These are phyloP conservation scores for Clarias macrocephalus DNA, from an alignment of 2,113 vertebrate species.

Conservation along the genomic window DNA sequence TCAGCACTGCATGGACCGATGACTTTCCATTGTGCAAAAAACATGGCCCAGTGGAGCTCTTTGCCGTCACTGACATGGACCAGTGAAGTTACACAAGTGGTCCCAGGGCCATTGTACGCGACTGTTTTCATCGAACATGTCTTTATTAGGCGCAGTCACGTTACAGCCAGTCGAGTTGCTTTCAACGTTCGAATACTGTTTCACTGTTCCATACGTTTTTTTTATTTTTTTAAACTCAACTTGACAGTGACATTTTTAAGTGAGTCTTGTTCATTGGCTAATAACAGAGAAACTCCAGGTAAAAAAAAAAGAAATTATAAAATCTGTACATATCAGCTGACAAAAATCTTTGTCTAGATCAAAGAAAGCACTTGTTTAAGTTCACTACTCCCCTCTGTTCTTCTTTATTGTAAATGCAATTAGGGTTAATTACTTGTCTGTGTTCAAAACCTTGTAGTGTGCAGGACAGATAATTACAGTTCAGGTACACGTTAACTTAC, in stretches of 20 bases:
- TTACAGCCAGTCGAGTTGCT: background rate
- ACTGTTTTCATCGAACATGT: conserved; percentile 49
- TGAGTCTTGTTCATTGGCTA: conserved; percentile 15
- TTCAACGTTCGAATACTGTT: background rate
- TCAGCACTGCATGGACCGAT: conserved; percentile 47
- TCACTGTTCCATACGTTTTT: background rate
- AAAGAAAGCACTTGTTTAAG: conserved; percentile 56
- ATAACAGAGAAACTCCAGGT: conserved; percentile 3
- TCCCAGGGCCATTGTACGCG: conserved; percentile 25
- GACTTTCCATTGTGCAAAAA: conserved; percentile 49
- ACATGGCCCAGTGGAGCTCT: conserved; percentile 51
- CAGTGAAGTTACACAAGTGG: conserved; percentile 53
- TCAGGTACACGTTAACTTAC: conserved; percentile 80
- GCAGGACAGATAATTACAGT: conserved; percentile 74
- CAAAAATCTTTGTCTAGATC: conserved; percentile 52
- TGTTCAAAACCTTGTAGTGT: conserved; percentile 70
- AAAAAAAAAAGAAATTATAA: conserved; percentile 8
- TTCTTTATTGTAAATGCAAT: conserved; percentile 62
- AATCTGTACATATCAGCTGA: conserved; percentile 41
- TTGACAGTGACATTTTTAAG: conserved; percentile 2
- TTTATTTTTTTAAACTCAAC: conserved; percentile 4
- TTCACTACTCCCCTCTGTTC: conserved; percentile 40
- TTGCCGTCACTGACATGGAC: conserved; percentile 49
- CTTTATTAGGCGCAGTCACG: conserved; percentile 38
- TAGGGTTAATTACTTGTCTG: conserved; percentile 73